Conservation (phyloP, 1,140 invertebrate genomes). For the Lutraria rhynchaena region DNA sequence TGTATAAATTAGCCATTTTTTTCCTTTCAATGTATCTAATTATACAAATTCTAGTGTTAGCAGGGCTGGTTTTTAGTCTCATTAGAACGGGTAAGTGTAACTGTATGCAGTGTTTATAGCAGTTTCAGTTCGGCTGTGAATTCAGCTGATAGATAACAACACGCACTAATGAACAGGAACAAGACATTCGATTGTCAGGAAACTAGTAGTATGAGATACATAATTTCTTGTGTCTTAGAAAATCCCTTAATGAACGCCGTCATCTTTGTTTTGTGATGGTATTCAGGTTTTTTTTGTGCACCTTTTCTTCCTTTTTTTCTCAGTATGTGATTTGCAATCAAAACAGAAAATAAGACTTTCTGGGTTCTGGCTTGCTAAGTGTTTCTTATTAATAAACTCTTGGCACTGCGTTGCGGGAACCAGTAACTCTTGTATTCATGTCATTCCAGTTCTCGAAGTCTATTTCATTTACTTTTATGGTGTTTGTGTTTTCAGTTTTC, state of each 20-base stretch:
- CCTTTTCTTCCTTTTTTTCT: no score
- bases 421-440: no score
- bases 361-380: no score
- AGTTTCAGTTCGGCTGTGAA: slow-evolving; percentile 20
- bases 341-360: no score
- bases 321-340: no score
- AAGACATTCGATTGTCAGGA: not conserved
- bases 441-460: not conserved
- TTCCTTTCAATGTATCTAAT: slow-evolving; percentile 31
- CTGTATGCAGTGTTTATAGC: slow-evolving; percentile 20
- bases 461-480: slow-evolving; percentile 45
- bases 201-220: slow-evolving; percentile 9
- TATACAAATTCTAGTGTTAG: slow-evolving; percentile 28
- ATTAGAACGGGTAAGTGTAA: slow-evolving; percentile 32
- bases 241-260: no score
- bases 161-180: slow-evolving; percentile 1
- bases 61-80: slow-evolving; percentile 49
- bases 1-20: slow-evolving; percentile 37
- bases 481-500: slow-evolving; percentile 30
- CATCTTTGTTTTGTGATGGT: no score
- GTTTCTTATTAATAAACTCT: no score
- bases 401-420: no score
- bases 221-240: not conserved
- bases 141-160: slow-evolving; percentile 3
- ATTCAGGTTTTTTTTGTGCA: no score